These are phyloP conservation scores for Streblospio benedicti DNA, from an alignment of 1,140 invertebrate species.

Conservation along the genomic window DNA sequence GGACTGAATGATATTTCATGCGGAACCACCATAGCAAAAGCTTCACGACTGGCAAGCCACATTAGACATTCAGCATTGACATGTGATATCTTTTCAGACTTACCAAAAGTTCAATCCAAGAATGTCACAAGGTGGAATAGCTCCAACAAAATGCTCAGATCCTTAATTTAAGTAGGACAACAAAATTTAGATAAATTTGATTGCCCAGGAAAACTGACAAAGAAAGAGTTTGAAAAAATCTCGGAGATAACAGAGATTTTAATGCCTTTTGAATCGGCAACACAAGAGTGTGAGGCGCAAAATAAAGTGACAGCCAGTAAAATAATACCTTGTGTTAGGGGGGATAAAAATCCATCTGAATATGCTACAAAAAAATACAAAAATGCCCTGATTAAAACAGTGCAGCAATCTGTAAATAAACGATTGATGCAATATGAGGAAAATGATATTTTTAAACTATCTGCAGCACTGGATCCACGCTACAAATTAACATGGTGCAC, in stretches of 20 bases:
- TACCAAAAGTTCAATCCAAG: not conserved
- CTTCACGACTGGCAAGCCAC: not conserved
- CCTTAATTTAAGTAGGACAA: not conserved
- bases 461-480: not conserved
- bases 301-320: not conserved
- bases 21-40: not conserved
- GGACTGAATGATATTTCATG: not conserved
- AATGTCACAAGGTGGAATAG: conserved; percentile 3
- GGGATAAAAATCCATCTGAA: not conserved
- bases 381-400: too few species aligned
- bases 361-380: too few species aligned
- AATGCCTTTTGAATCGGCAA: not conserved
- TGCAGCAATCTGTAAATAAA: not conserved
- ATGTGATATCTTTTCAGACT: not conserved
- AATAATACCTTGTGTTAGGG: not conserved
- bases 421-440: not conserved
- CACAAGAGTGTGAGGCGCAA: not conserved
- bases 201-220: not conserved
- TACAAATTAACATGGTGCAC: conserved; percentile 4
- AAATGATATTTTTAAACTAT: not conserved
- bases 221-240: not conserved
- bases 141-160: not conserved
- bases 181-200: not conserved
- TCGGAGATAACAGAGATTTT: not conserved
- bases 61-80: not conserved